These are phyloP conservation scores for Noctua janthe DNA, from an alignment of 2,888 invertebrate genomes.

Conservation along the genomic window DNA sequence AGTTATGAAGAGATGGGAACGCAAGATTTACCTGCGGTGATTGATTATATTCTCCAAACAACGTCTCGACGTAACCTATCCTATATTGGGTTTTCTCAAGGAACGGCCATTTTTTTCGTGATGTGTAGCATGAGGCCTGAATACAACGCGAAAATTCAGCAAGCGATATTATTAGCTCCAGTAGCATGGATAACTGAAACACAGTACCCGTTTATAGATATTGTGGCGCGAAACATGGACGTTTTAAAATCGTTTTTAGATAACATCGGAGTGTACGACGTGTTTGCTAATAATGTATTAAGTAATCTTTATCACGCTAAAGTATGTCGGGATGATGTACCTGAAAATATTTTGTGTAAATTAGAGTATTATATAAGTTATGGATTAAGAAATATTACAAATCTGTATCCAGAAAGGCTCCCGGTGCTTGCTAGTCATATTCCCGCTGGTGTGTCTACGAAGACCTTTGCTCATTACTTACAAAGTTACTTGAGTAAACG, in stretches of 20 bases:
- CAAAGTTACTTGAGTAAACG: conserved; percentile 79
- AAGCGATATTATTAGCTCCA: conserved; percentile 83
- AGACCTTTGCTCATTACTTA: conserved; percentile 81
- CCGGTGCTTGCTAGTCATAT: conserved; percentile 82
- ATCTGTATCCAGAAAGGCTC: conserved; percentile 76
- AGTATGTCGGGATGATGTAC: conserved; percentile 74
- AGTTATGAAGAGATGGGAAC: conserved; percentile 86
- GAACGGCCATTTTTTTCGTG: conserved; percentile 83
- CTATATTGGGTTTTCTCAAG: conserved; percentile 87
- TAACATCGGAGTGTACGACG: conserved; percentile 76
- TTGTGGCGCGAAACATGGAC: conserved; percentile 73
- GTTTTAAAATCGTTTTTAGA: conserved; percentile 71
- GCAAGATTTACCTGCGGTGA: conserved; percentile 81
- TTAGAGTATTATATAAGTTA: conserved; percentile 79
- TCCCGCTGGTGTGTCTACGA: conserved; percentile 81
- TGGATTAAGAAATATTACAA: conserved; percentile 77
- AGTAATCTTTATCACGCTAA: conserved; percentile 76
- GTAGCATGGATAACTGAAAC: conserved; percentile 80
- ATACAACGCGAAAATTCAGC: conserved; percentile 82
- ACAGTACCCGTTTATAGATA: conserved; percentile 77
- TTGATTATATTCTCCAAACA: conserved; percentile 79
- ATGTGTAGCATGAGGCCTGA: conserved; percentile 82
- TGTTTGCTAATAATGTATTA: conserved; percentile 75
- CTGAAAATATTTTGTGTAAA: conserved; percentile 77
- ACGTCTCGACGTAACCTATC: conserved; percentile 75